Conservation (phyloP, 1,140 invertebrate genomes). For the Drosophila repletoides region DNA sequence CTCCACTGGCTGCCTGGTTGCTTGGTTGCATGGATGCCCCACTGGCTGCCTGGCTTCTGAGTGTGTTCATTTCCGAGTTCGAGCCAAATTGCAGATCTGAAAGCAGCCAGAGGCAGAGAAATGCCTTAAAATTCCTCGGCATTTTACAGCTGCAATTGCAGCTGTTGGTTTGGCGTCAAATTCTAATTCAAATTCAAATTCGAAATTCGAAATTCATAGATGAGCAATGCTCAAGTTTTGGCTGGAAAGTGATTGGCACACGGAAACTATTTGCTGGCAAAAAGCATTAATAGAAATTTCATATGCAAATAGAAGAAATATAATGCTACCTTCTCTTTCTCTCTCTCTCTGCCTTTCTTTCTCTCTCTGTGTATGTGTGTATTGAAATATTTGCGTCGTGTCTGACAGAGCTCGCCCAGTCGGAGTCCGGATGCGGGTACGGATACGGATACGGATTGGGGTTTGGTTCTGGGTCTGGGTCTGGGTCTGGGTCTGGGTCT, state of each 20-base stretch:
- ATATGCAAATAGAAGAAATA: slow-evolving; percentile 59
- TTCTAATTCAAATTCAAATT: slow-evolving; percentile 45
- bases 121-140: slow-evolving; percentile 53
- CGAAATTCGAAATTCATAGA: slow-evolving; percentile 33
- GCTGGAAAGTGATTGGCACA: slow-evolving; percentile 44
- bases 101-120: slow-evolving; percentile 15
- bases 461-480: too few species aligned
- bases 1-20: not conserved
- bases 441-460: too few species aligned
- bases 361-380: not conserved
- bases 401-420: slow-evolving; percentile 32
- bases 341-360: slow-evolving; percentile 3
- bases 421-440: slow-evolving; percentile 14
- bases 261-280: slow-evolving; percentile 77
- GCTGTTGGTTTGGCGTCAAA: slow-evolving; percentile 27
- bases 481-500: too few species aligned
- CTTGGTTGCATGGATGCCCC: slow-evolving; percentile 3
- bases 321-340: slow-evolving; percentile 17
- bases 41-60: slow-evolving; percentile 17
- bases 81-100: slow-evolving; percentile 13
- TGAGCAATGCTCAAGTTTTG: slow-evolving; percentile 11
- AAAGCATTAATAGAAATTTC: slow-evolving; percentile 73
- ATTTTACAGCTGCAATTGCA: slow-evolving; percentile 5
- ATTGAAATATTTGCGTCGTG: slow-evolving; percentile 46
- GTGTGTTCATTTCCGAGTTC: slow-evolving; percentile 75